These are phyloP conservation scores for Sesamia nonagrioides DNA, from an alignment of 1,140 invertebrate species.

Conservation along the genomic window DNA sequence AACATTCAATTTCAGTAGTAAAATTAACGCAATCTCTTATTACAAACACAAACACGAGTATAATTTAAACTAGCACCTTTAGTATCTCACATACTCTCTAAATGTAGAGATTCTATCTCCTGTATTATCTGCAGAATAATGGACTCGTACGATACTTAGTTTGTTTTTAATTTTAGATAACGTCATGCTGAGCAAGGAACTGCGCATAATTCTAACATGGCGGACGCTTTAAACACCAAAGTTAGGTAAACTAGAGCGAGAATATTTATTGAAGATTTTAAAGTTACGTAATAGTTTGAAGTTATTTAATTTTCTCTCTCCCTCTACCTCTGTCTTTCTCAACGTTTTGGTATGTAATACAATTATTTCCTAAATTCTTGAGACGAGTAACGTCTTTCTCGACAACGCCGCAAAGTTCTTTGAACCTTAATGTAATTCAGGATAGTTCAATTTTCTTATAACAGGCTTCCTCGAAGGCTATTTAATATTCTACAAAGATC, in stretches of 20 bases:
- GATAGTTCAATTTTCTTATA: background rate
- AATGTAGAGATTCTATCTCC: background rate
- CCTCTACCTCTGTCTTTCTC: background rate
- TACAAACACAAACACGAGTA: background rate
- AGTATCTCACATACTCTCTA: background rate
- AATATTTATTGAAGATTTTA: background rate
- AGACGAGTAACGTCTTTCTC: background rate
- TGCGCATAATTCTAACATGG: constrained; percentile 20
- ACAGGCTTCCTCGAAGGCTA: background rate
- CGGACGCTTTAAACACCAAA: constrained; percentile 7
- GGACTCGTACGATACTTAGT: constrained; percentile 21
- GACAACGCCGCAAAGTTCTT: background rate
- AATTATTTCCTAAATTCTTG: background rate
- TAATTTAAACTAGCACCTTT: background rate
- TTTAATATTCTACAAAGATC: background rate
- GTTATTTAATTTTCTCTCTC: background rate
- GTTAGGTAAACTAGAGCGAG: background rate
- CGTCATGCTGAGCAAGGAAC: constrained; percentile 20
- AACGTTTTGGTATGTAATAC: background rate
- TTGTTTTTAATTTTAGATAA: constrained; percentile 46
- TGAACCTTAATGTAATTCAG: background rate
- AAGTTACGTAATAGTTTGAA: background rate
- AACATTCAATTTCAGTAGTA: background rate
- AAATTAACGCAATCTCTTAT: background rate
- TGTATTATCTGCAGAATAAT: constrained; percentile 20